Percentiles rank a stretch among this genome's conserved stretches.
phyloP scores from a whole-genome alignment of 2,113 vertebrate genomes.

The Mixornis gularis region DNA sequence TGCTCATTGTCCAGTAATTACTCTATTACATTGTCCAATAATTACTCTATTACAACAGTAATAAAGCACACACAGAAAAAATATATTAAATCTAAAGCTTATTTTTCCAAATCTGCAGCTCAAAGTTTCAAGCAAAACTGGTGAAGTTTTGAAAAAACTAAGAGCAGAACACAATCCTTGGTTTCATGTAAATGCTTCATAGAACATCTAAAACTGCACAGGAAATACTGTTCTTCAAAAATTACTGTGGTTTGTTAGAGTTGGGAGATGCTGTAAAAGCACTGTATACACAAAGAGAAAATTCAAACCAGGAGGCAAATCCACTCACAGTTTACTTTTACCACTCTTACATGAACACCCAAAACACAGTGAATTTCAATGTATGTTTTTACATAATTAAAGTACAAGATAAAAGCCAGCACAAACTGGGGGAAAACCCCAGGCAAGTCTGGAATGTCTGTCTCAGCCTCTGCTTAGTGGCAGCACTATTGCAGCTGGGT shows the following conservation, averaged over 20 bases:
- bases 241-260: background rate
- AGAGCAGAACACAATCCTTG: background rate
- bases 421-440: accelerated
- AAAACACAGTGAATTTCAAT: background rate
- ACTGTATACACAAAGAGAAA: background rate
- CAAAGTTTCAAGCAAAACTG: background rate
- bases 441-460: background rate
- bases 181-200: background rate
- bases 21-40: too few species aligned
- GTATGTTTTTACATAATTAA: background rate
- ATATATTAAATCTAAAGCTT: background rate
- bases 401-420: background rate
- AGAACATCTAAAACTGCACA: background rate
- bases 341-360: background rate
- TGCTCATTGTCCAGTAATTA: background rate
- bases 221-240: background rate
- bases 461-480: background rate
- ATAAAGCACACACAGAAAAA: background rate
- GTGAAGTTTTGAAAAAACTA: background rate
- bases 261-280: background rate
- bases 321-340: background rate
- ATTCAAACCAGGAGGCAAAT: background rate
- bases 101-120: background rate
- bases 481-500: background rate
- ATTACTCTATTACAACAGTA: background rate